phyloP scores from a whole-genome alignment of 1,140 invertebrate species.

The Magallana ariakensis region DNA sequence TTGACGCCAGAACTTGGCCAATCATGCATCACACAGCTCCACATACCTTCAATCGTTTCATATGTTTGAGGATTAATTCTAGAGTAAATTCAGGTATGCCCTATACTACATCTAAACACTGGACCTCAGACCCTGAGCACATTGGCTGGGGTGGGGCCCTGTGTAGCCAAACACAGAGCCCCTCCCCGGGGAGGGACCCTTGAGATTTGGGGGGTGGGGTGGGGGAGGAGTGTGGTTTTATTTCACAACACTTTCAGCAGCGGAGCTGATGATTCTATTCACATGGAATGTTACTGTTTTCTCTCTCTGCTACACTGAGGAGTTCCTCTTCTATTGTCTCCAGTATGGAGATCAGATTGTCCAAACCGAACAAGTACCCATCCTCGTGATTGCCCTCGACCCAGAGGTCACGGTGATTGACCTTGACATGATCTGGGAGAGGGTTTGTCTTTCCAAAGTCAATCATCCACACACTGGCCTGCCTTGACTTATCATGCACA shows the following conservation, averaged over 20 bases:
- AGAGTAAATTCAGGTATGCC: conserved; percentile 38
- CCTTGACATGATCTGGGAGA: conserved; percentile 87
- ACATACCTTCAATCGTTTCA: neutral
- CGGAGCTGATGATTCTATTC: neutral
- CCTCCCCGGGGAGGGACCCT: neutral
- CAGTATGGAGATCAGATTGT: conserved; percentile 93
- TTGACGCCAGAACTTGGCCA: no score
- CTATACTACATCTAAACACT: conserved; percentile 29
- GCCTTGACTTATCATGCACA: conserved; percentile 92
- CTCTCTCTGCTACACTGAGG: neutral
- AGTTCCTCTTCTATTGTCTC: conserved; percentile 60
- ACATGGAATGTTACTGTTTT: neutral
- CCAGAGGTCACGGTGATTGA: conserved; percentile 92
- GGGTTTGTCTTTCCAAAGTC: conserved; percentile 98
- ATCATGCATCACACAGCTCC: neutral
- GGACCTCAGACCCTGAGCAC: neutral
- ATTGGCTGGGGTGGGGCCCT: neutral
- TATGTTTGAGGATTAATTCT: neutral
- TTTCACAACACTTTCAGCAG: conserved; percentile 3
- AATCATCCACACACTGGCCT: conserved; percentile 96
- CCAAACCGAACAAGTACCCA: conserved; percentile 95
- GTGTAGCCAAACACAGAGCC: neutral
- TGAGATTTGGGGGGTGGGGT: neutral
- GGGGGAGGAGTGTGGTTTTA: conserved; percentile 13
- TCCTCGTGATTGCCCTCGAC: conserved; percentile 99